Evolutionary conservation across 2,797 vertebrate genomes (phyloP).

Genomic region (Notolabrus celidotus): DNA sequence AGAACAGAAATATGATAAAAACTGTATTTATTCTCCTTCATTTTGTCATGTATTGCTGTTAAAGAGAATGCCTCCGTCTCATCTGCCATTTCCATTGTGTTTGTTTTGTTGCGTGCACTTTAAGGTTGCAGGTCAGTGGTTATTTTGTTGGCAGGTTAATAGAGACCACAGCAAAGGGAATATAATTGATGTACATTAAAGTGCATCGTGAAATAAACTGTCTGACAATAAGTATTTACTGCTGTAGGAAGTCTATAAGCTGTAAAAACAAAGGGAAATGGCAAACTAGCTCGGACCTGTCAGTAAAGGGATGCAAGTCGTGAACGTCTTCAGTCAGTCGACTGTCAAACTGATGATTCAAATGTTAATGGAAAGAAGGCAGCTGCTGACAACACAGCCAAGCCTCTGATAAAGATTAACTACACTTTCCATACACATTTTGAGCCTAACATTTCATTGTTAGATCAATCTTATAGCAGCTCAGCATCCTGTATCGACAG

Average conservation of each 20-base stretch:
- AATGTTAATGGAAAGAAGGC: slow-evolving; percentile 45
- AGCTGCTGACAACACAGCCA: slow-evolving; percentile 37
- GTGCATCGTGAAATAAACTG: slow-evolving; percentile 31
- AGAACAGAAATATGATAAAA: slow-evolving; percentile 4
- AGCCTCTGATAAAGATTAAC: slow-evolving; percentile 44
- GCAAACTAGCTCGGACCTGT: slow-evolving; percentile 32
- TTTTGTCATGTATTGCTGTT: background rate
- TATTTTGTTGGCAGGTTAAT: slow-evolving; percentile 25
- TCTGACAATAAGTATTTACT: slow-evolving; percentile 21
- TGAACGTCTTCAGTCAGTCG: slow-evolving; percentile 41
- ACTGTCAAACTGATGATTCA: slow-evolving; percentile 44
- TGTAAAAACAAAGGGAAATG: slow-evolving; percentile 33
- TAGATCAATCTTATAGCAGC: slow-evolving; percentile 40
- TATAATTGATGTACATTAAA: slow-evolving; percentile 20
- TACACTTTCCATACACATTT: slow-evolving; percentile 35
- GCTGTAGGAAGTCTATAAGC: slow-evolving; percentile 19
- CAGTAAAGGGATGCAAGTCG: slow-evolving; percentile 22
- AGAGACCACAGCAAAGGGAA: slow-evolving; percentile 21
- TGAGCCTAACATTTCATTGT: slow-evolving; percentile 12
- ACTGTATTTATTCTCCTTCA: background rate
- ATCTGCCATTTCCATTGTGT: slow-evolving; percentile 16
- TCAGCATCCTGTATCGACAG: slow-evolving; percentile 60
- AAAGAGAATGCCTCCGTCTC: slow-evolving; percentile 3
- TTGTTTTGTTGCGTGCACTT: slow-evolving; percentile 30
- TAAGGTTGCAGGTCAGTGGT: slow-evolving; percentile 34